phyloP scores from a whole-genome alignment of 2,113 vertebrate species.

The human (Homo sapiens) region GRCh38 chr4:54428001-54428500 shows the following conservation, averaged over 20 bases:
- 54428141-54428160: neutral
- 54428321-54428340: neutral
- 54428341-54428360: neutral
- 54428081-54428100: neutral
- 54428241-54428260: neutral
- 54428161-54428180: neutral
- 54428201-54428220: neutral
- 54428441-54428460: neutral
- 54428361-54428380: neutral
- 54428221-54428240: neutral
- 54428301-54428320: neutral
- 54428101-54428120: neutral
- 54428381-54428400: neutral
- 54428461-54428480: neutral
- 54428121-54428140: neutral
- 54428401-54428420: slow-evolving; percentile 11
- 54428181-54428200: neutral
- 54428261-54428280: neutral
- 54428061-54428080: neutral
- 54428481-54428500: neutral
- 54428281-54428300: neutral
- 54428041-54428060: neutral
- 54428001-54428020: neutral
- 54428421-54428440: neutral
- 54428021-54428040: neutral